A percentile compares a stretch with the other conserved stretches of the same genome.
Evolutionary conservation across 2,113 vertebrate species (phyloP).

Genomic region (Aegypius monachus): DNA sequence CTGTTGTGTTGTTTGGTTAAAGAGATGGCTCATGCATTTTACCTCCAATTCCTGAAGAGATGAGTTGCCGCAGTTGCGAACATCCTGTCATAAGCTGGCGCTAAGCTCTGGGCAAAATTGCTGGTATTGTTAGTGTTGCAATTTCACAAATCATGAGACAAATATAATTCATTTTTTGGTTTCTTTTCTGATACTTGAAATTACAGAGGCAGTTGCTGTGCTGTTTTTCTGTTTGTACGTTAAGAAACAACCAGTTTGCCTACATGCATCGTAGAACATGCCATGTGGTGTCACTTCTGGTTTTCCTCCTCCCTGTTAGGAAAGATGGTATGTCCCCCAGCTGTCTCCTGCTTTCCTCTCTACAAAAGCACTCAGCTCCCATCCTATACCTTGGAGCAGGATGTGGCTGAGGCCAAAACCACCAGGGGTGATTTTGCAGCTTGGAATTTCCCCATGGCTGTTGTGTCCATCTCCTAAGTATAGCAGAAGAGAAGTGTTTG

Average conservation of each 20-base stretch:
- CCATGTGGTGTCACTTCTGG: not conserved
- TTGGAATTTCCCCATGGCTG: conserved; percentile 33
- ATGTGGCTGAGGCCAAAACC: conserved; percentile 18
- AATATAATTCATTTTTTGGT: not conserved
- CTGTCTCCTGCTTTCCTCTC: not conserved
- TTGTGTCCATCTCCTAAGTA: not conserved
- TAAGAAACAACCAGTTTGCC: not conserved
- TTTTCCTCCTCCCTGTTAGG: not conserved
- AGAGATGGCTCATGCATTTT: not conserved
- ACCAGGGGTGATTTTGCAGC: conserved; percentile 9
- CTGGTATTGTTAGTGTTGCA: not conserved
- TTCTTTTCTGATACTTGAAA: not conserved
- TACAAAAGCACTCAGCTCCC: not conserved
- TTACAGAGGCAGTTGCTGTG: not conserved
- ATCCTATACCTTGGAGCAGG: not conserved
- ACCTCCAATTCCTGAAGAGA: not conserved
- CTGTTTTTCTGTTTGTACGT: not conserved
- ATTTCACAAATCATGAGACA: not conserved
- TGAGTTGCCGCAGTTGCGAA: not conserved
- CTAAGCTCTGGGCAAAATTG: not conserved
- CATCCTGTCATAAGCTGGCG: not conserved
- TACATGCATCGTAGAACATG: not conserved
- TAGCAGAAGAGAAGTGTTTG: not conserved
- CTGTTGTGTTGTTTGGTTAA: not conserved
- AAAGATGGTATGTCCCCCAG: not conserved